Base-by-base conservation (phyloP, 2,797 vertebrate genomes). In the Lycodopsis pacificus region DNA sequence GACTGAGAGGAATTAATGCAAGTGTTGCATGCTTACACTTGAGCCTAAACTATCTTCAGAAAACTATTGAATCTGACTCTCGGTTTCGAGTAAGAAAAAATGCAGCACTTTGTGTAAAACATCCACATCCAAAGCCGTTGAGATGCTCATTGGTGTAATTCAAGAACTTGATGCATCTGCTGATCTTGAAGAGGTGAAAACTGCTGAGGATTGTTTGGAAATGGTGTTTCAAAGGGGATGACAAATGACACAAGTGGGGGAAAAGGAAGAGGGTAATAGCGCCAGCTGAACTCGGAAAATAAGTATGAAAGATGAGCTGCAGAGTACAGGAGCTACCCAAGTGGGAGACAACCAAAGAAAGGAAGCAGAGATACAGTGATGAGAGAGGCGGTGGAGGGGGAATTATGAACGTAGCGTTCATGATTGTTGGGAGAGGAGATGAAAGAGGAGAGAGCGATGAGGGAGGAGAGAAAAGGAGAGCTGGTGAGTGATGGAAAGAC, bases 301-400 rank as follows among this genome's bases (percentile, higher is more conserved):
- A 14, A 40, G 65, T 25, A 74, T 86, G 76, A 86, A 80, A 77
- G 71, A 86, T 72, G 40, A 66, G 69, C 38, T 19, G 48, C 14
- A 57, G 34, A 48, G 46, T 15, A 12, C 20, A 61, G 72, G 36
- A 71, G 56, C 65, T 46, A 74, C 30, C 54, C 44, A 27, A 15
- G 10, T 7, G 32, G 44, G 22, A 54, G 8, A 69, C 20, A 57
- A 36, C 4, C 34, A 59, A 64, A 63, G 65, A 73, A 38, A 79
- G n/a, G 56, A 75, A 76, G 36, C 65, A 27, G 15, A 48, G 30
- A 17, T 12, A 46, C 25, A 57, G 76, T 14, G 68, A 79, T 66
- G 80, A 81, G 49, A 63, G 70, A 48, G 34, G 58, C 73, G 65
- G 34, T n/a, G 54, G 67, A 74, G 42, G 51, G 42, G 20, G 53